Evolutionary conservation across 2,888 invertebrate species (phyloP), one percentile per base, ranked within the genome.

Genomic region (Aelia acuminata): DNA sequence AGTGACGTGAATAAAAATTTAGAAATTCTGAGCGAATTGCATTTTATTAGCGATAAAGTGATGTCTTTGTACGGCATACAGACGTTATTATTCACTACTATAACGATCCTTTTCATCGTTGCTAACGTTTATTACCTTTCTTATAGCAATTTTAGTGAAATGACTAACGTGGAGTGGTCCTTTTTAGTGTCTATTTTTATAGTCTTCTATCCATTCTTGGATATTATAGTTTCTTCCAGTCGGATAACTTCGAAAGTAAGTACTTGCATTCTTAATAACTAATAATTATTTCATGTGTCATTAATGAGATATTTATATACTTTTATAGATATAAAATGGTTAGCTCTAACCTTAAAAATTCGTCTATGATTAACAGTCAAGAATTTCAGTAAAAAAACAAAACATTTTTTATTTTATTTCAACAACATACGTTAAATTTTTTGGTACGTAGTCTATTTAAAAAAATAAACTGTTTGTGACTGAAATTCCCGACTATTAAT

Each of bases 181-280:
- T 70, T 35, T 70, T 1, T 70, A 18, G 13, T 80, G 3, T 80
- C 43, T 1, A 39, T 80, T 80, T 80, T 47, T 18, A 47, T 80
- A 10, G 11, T n/a, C 39, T 39, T 39, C 11, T 80, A 22, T 8
- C 39, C 80, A 1, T 43, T 80, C 5, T 22, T 43, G 43, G 80
- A 80, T n/a, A 80, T 80, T 4, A 80, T 80, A 43, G 3, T 80
- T n/a, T 80, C 80, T 80, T 80, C 43, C 11, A 80, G n/a, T 5
- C 80, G n/a, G n/a, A 13, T n/a, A 43, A 47, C 43, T 43, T 22
- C 80, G 4, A 80, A 80, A 47, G 80, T 80, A 80, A 39, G 80
- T 48, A 5, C n/a, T n/a, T n/a, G n/a, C n/a, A n/a, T n/a, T n/a
- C n/a, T n/a, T n/a, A n/a, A n/a, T n/a, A n/a, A n/a, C n/a, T n/a